A percentile compares a stretch with the other conserved stretches of the same genome.
Conservation (phyloP, 2,113 vertebrate species). For the human (Homo sapiens) region GRCh38 chr4:122305501-122306000, state of each 20-base stretch:
- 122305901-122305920: conserved; percentile 99
- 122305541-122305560: neutral
- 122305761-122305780: neutral
- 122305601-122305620: neutral
- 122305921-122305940: conserved; percentile 95
- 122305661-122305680: neutral
- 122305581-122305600: neutral
- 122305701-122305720: conserved; percentile 2
- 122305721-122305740: neutral
- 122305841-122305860: conserved; percentile 21
- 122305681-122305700: neutral
- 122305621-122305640: neutral
- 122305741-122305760: neutral
- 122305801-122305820: conserved; percentile 5
- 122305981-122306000: conserved; percentile 97
- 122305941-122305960: conserved; percentile 97
- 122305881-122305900: conserved; percentile 98
- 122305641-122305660: neutral
- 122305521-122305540: neutral
- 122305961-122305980: conserved; percentile 96
- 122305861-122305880: conserved; percentile 88
- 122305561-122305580: conserved; percentile 15
- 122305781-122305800: neutral
- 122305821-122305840: neutral
- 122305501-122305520: neutral